Conservation (phyloP, 1,140 invertebrate genomes). For the Drosophila miranda region DNA sequence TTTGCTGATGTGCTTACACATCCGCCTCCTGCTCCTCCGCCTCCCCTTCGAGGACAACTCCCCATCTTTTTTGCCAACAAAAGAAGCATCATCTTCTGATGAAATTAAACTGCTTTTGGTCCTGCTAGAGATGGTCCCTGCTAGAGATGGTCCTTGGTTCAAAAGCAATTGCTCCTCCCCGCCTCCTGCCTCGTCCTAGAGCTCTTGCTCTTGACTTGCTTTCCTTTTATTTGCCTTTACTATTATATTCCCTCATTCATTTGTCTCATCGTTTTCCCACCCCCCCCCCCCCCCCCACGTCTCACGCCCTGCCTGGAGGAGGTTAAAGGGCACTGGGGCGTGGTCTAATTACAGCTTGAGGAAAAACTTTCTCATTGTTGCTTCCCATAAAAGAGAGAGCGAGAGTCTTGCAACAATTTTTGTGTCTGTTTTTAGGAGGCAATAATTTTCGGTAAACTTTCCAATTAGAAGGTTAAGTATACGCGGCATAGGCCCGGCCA, state of each 20-base stretch:
- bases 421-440: conserved; percentile 31
- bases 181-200: no score
- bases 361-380: conserved; percentile 60
- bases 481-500: conserved; percentile 35
- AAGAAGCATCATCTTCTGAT: conserved; percentile 46
- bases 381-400: conserved; percentile 33
- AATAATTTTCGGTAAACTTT: conserved; percentile 55
- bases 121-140: not conserved
- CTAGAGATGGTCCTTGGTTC: not conserved
- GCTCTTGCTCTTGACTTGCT: conserved; percentile 32
- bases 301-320: no score
- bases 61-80: conserved; percentile 24
- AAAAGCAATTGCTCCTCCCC: conserved; percentile 5
- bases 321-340: conserved; percentile 29
- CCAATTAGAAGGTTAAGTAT: conserved; percentile 70
- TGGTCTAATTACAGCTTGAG: conserved; percentile 64
- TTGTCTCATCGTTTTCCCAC: conserved; percentile 61
- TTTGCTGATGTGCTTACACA: conserved; percentile 65
- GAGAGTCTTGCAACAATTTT: conserved; percentile 43
- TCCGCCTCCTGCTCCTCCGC: not conserved
- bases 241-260: conserved; percentile 67
- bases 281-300: not conserved
- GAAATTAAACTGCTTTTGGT: conserved; percentile 68
- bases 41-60: not conserved
- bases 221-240: conserved; percentile 65